These are phyloP conservation scores for Auanema freiburgensis DNA, from an alignment of 2,888 invertebrate genomes.

Conservation along the genomic window DNA sequence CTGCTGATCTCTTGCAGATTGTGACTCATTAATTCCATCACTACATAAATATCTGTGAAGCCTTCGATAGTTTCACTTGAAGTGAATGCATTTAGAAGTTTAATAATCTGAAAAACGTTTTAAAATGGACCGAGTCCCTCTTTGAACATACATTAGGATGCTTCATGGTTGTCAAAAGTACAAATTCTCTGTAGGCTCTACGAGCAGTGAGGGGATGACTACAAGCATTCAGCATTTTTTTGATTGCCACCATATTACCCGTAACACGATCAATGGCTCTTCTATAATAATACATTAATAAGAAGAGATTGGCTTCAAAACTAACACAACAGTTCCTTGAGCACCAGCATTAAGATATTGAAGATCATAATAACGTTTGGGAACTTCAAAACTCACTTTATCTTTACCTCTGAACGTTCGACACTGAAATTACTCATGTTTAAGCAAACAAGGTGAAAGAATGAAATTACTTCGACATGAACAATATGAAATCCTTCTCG, in stretches of 20 bases:
- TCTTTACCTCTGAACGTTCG: no score
- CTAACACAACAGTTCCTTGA: constrained; percentile 51
- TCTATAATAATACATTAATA: constrained; percentile 70
- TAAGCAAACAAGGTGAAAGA: no score
- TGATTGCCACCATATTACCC: constrained; percentile 92
- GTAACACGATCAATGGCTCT: constrained; percentile 93
- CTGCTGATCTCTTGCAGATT: constrained; percentile 46
- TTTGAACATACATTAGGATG: constrained; percentile 90
- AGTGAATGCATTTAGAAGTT: constrained; percentile 96
- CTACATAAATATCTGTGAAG: constrained; percentile 92
- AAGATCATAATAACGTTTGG: constrained; percentile 38
- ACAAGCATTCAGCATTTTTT: constrained; percentile 97
- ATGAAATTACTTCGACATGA: no score
- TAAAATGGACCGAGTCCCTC: background rate
- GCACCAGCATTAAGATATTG: constrained; percentile 47
- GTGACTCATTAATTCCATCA: constrained; percentile 78
- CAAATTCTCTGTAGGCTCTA: constrained; percentile 97
- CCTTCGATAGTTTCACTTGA: constrained; percentile 94
- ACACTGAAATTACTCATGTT: no score
- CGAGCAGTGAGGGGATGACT: constrained; percentile 99
- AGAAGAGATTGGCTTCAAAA: background rate
- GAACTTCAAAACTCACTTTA: constrained; percentile 19
- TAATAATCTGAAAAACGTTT: constrained; percentile 74
- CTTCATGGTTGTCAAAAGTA: constrained; percentile 98
- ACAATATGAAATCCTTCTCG: no score